Conservation (phyloP, 2,797 vertebrate species). For the Myotis findleyi region DNA sequence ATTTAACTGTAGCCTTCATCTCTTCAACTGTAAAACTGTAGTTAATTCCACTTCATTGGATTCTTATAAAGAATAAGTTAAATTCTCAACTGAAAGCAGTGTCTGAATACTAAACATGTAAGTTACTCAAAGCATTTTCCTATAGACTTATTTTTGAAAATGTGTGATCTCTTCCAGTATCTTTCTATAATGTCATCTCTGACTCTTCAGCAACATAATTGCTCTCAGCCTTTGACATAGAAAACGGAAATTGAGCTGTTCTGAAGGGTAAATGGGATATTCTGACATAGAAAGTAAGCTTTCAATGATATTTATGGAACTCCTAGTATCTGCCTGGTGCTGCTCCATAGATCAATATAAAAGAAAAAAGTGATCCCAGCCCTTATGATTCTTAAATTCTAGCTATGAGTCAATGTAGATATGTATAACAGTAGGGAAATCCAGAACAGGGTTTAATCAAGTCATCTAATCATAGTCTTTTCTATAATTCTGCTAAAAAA, state of each 20-base stretch:
- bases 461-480: background rate
- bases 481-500: conserved; percentile 15
- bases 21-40: background rate
- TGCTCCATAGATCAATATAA: background rate
- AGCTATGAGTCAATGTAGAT: background rate
- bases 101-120: background rate
- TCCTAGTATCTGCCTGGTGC: background rate
- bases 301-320: background rate
- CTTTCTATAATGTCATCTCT: background rate
- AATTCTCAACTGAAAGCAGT: conserved; percentile 20
- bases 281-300: background rate
- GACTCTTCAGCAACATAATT: background rate
- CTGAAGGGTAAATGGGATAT: background rate
- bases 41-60: background rate
- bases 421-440: background rate
- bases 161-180: background rate
- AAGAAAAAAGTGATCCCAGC: background rate
- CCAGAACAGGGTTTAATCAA: background rate
- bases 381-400: background rate
- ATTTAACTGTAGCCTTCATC: background rate
- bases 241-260: background rate
- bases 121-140: background rate
- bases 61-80: background rate
- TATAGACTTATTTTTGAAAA: background rate
- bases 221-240: background rate